Conservation (phyloP, 2,113 vertebrate species). For the Vicugna pacos region DNA sequence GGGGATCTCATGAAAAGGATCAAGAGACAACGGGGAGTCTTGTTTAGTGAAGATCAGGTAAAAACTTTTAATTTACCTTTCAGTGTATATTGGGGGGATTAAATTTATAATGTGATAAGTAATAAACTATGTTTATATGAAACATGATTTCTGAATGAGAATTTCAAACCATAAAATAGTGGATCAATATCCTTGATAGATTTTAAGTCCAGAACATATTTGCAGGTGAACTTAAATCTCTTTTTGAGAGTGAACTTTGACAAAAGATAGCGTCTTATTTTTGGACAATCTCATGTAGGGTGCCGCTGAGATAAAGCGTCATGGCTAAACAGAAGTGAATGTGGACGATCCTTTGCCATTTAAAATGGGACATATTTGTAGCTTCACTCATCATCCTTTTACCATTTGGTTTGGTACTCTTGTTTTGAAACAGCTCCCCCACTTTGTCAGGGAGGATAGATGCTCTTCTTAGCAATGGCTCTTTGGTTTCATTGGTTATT, state of each 20-base stretch:
- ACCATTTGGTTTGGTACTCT: background rate
- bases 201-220: background rate
- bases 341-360: background rate
- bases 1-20: slow-evolving; percentile 95
- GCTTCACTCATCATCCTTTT: slow-evolving; percentile 21
- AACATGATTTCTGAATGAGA: slow-evolving; percentile 19
- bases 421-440: background rate
- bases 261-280: background rate
- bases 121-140: background rate
- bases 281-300: background rate
- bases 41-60: slow-evolving; percentile 94
- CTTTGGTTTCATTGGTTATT: background rate
- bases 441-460: background rate
- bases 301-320: background rate
- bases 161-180: background rate
- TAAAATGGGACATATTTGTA: slow-evolving; percentile 21
- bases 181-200: background rate
- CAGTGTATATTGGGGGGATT: background rate
- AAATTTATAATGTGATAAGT: background rate
- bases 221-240: background rate
- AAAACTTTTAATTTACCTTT: slow-evolving; percentile 28
- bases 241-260: background rate
- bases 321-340: background rate
- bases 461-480: background rate
- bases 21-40: slow-evolving; percentile 90